A percentile compares a stretch with the other conserved stretches of the same genome.
phyloP scores from a whole-genome alignment of 1,140 invertebrate species.

The Sycophila sp. region DNA sequence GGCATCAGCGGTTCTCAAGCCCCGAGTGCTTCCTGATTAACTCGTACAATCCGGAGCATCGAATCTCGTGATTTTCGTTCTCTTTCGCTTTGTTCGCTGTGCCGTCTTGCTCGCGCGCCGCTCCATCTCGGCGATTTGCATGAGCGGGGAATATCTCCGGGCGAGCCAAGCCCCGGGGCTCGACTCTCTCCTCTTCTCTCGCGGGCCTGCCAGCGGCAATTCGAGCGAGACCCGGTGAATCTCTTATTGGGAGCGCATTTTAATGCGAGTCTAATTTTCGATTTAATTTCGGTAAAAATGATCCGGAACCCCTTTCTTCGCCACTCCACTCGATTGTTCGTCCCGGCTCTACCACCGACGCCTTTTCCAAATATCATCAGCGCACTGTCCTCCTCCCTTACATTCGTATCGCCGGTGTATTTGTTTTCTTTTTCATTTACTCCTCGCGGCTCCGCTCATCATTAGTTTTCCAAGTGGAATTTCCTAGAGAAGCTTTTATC shows the following conservation, averaged over 20 bases:
- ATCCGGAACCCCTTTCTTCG: constrained; percentile 44
- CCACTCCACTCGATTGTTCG: constrained; percentile 1
- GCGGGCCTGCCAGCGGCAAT: constrained; percentile 50
- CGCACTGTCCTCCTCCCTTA: too few relatives aligned
- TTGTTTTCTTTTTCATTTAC: not conserved
- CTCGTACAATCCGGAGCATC: constrained; percentile 32
- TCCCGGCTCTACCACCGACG: not conserved
- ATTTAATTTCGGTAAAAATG: constrained; percentile 65
- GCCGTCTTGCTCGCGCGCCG: constrained; percentile 23
- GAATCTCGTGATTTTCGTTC: constrained; percentile 35
- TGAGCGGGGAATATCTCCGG: constrained; percentile 55
- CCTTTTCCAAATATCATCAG: too few relatives aligned
- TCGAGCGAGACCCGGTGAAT: constrained; percentile 32
- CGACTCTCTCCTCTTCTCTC: constrained; percentile 2
- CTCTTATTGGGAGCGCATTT: constrained; percentile 58
- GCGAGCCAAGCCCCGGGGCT: not conserved
- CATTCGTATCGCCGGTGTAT: not conserved
- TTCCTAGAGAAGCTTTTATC: not conserved
- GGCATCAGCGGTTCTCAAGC: constrained; percentile 16
- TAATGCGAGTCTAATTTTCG: constrained; percentile 63
- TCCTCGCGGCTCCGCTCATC: not conserved
- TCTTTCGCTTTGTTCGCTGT: constrained; percentile 9
- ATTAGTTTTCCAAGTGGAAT: not conserved
- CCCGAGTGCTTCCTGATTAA: constrained; percentile 29
- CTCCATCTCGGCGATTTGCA: constrained; percentile 56